Evolutionary conservation across 2,888 invertebrate species (phyloP).

Genomic region (Chelonus formosanus): DNA sequence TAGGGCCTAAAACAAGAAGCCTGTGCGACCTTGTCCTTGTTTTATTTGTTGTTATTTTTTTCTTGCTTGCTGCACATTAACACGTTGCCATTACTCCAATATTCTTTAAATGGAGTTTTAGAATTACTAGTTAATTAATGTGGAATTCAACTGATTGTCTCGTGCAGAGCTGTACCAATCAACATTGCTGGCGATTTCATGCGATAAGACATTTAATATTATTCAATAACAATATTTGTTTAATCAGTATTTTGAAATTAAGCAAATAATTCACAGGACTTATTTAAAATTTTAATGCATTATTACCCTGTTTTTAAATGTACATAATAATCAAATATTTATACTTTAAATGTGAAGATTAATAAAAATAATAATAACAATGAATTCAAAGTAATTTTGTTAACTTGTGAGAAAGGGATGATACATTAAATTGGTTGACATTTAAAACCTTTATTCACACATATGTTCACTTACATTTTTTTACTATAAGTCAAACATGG

Average conservation of each 20-base stretch:
- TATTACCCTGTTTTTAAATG: too few species aligned
- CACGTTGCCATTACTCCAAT: neutral
- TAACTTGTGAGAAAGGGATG: constrained; percentile 45
- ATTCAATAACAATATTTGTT: neutral
- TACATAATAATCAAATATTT: too few species aligned
- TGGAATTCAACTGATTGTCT: constrained; percentile 20
- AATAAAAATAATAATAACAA: too few species aligned
- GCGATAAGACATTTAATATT: constrained; percentile 36
- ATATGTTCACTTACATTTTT: constrained; percentile 63
- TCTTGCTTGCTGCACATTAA: constrained; percentile 13
- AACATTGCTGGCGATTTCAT: constrained; percentile 40
- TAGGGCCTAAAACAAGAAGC: constrained; percentile 24
- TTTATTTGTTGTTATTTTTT: constrained; percentile 3
- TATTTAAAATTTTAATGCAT: too few species aligned
- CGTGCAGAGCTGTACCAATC: constrained; percentile 41
- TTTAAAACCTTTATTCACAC: constrained; percentile 65
- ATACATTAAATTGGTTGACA: constrained; percentile 48
- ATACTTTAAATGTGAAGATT: too few species aligned
- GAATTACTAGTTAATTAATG: neutral
- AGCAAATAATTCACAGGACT: neutral
- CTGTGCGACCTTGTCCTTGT: constrained; percentile 25
- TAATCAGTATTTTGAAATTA: neutral
- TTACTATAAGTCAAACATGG: constrained; percentile 62
- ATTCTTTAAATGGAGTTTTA: neutral
- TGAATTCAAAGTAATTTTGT: neutral